phyloP scores from a whole-genome alignment of 2,113 vertebrate species.

The Mustelus asterias region DNA sequence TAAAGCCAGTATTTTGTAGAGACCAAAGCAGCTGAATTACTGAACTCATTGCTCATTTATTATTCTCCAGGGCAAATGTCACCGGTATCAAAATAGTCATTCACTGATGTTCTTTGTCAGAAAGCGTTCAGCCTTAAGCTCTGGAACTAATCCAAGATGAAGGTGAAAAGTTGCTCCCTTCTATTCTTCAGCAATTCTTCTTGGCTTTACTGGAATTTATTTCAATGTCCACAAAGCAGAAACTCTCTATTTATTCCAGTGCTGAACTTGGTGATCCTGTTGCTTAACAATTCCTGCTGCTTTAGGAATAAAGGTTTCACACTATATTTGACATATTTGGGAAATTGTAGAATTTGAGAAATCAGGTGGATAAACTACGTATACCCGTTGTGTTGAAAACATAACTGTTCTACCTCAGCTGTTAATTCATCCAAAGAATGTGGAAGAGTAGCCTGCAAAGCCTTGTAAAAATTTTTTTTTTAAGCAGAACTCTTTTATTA shows the following conservation, averaged over 20 bases:
- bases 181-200: background rate
- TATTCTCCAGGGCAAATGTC: background rate
- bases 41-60: background rate
- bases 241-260: background rate
- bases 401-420: background rate
- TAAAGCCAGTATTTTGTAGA: background rate
- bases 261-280: background rate
- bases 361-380: background rate
- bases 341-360: background rate
- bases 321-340: background rate
- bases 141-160: background rate
- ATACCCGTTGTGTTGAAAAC: background rate
- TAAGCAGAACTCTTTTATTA: background rate
- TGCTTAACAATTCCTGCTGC: background rate
- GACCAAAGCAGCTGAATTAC: background rate
- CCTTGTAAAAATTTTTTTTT: background rate
- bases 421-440: background rate
- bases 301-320: background rate
- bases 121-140: slow-evolving; percentile 12
- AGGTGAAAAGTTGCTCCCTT: background rate
- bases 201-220: background rate
- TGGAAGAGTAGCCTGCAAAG: background rate
- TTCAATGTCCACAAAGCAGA: background rate
- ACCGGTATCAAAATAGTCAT: background rate
- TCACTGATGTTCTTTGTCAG: slow-evolving; percentile 4